Evolutionary conservation across 2,113 vertebrate genomes (phyloP), one percentile per base, ranked within the genome.

Genomic region (Solea senegalensis): DNA sequence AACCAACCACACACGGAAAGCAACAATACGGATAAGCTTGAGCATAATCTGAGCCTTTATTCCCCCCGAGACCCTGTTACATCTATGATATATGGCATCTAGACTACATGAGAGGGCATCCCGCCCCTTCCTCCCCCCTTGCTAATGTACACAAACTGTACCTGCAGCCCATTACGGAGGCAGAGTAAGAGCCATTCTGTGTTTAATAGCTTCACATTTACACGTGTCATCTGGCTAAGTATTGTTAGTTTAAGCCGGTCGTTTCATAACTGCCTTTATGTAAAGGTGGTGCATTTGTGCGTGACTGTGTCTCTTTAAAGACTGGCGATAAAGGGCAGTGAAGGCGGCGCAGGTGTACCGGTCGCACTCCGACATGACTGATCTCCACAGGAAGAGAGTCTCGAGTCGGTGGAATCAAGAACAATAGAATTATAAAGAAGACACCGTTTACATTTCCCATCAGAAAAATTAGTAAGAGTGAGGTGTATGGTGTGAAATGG

Each of bases 361-460:
- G 0, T 45, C 16, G 27, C 34, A 50, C 41, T 65, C 51, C 62
- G 46, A 78, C 63, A 62, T 10, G 54, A 86, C 86, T 91, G 88
- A 92, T 91, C 90, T 88, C 72, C 86, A 76, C 76, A 65, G 40
- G 79, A 87, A 67, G 65, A 87, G 74, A 89, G 83, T 74, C 81
- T 86, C 70, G 60, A 79, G 70, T 85, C 70, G 27, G 71, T 76
- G 76, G 76, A 89, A 90, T 86, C 72, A 89, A 88, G 87, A 90
- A 50, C 14, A n/a, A 12, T 50, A 88, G 90, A 86, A 91, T 91
- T 4, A 3, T 48, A 48, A 9, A 5, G 4, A 86, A 80, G 74
- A 85, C 80, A 70, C 61, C 83, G 86, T 91, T 89, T 90, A 88
- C 79, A 90, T 90, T 82, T 85, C 63, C 82, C 75, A 87, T 83